A percentile compares a stretch with the other conserved stretches of the same genome.
These are phyloP conservation scores for Pseudomyrmex concolor DNA, from an alignment of 1,140 invertebrate species.

Conservation along the genomic window DNA sequence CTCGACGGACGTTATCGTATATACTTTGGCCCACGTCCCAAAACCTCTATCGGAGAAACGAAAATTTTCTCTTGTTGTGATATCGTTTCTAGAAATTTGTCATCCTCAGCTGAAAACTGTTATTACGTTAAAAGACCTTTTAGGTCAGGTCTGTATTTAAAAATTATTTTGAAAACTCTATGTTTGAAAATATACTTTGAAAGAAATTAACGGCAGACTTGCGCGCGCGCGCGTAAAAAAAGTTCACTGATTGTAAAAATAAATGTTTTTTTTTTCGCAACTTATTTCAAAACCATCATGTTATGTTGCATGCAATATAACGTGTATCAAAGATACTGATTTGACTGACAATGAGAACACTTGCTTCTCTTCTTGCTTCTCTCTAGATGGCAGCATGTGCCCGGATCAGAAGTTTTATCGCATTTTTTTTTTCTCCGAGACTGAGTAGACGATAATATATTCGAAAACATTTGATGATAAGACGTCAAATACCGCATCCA, in stretches of 20 bases:
- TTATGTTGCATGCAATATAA: too few relatives aligned
- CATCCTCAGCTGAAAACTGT: too few relatives aligned
- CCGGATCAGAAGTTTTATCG: background rate
- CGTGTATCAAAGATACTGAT: background rate
- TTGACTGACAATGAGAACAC: background rate
- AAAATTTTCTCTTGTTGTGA: background rate
- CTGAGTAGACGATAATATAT: too few relatives aligned
- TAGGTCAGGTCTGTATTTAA: too few relatives aligned
- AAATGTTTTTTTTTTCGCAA: too few relatives aligned
- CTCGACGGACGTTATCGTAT: background rate
- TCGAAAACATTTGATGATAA: too few relatives aligned
- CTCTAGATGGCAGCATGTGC: slow-evolving; percentile 22
- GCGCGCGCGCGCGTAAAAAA: too few relatives aligned
- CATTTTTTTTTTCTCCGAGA: background rate
- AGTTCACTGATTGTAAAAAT: too few relatives aligned
- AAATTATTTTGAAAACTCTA: background rate
- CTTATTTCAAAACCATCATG: too few relatives aligned
- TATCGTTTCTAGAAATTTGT: background rate
- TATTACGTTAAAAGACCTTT: too few relatives aligned
- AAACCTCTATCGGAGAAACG: background rate
- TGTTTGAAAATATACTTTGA: background rate
- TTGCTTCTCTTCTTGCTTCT: background rate
- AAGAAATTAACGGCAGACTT: too few relatives aligned
- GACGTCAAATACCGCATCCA: too few relatives aligned
- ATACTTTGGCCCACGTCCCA: background rate